Evolutionary conservation across 1,140 invertebrate species (phyloP), one percentile per base, ranked within the genome.

Genomic region (Drosophila albomicans): DNA sequence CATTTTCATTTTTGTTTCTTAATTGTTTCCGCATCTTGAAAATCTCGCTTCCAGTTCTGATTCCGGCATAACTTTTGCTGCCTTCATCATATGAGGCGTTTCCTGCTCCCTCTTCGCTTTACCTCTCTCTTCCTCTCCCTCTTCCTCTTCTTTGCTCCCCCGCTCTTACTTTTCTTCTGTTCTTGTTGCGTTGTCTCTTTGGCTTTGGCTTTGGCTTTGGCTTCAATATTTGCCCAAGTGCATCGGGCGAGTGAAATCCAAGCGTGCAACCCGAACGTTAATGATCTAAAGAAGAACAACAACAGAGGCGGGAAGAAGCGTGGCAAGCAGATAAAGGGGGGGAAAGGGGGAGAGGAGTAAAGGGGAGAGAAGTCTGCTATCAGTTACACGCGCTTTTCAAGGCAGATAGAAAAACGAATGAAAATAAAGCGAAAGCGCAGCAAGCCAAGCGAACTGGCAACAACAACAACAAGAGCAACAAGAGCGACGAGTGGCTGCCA

Each of bases 361-460:
- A n/a, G n/a, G n/a, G 20, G 20, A 20, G 20, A 13, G 63, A 4
- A n/a, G 25, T 43, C 68, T 56, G 59, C 61, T 86, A 86, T 86
- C 82, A 76, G 82, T 86, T 79, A 81, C 82, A 71, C 75, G 54
- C 75, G 54, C 78, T 81, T 81, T 68, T 78, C 69, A 71, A 72
- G 77, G 79, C 79, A 74, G 69, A 32, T 41, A 71, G 64, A 63
- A 56, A 63, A 46, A 20, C 20, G 13, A 13, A 49, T n/a, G 1
- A 49, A 28, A n/a, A 59, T 20, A 75, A 81, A 75, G 56, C 64
- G 77, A 80, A 84, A 72, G 73, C 80, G 61, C 46, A 52, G 75
- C 73, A 63, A 76, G 68, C 57, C 46, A 79, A 79, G 77, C 77
- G 74, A 30, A 76, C 45, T 66, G 67, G 30, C 45, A 58, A 62